Evolutionary conservation across 2,888 invertebrate genomes (phyloP).

Genomic region (Eilema depressum): DNA sequence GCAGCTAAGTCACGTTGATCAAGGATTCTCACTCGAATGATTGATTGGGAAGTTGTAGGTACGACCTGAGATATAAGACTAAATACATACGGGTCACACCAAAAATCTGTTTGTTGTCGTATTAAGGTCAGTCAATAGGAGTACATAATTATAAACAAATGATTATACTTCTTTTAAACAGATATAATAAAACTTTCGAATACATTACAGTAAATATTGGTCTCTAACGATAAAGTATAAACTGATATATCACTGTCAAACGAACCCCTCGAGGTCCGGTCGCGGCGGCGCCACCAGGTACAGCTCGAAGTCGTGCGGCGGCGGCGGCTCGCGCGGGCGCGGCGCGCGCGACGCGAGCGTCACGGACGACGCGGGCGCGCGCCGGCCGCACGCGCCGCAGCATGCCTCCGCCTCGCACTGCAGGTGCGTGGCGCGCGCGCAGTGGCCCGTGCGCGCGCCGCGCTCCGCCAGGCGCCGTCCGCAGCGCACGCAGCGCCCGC

Average conservation of each 20-base stretch:
- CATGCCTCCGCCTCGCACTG: conserved; percentile 62
- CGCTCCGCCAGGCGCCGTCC: conserved; percentile 56
- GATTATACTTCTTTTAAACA: background rate
- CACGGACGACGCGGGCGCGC: conserved; percentile 50
- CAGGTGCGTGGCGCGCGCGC: conserved; percentile 73
- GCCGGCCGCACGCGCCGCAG: conserved; percentile 70
- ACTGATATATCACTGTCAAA: conserved; percentile 41
- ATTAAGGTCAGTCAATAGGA: background rate
- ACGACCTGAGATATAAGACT: too few relatives aligned
- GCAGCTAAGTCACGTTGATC: too few relatives aligned
- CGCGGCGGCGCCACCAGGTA: conserved; percentile 76
- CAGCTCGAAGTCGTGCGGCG: conserved; percentile 61
- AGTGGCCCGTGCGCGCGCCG: conserved; percentile 69
- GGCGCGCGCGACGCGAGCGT: conserved; percentile 33
- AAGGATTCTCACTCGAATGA: too few relatives aligned
- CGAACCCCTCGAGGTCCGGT: conserved; percentile 78
- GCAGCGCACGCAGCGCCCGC: conserved; percentile 71
- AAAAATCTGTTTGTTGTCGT: too few relatives aligned
- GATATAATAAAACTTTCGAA: conserved; percentile 1
- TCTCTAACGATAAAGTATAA: background rate
- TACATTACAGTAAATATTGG: conserved; percentile 2
- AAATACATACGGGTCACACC: too few relatives aligned
- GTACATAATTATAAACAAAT: background rate
- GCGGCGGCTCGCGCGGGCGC: conserved; percentile 43
- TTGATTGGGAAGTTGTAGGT: too few relatives aligned